A percentile compares a stretch with the other conserved stretches of the same genome.
phyloP scores from a whole-genome alignment of 2,113 vertebrate species.

The Maccullochella peelii region DNA sequence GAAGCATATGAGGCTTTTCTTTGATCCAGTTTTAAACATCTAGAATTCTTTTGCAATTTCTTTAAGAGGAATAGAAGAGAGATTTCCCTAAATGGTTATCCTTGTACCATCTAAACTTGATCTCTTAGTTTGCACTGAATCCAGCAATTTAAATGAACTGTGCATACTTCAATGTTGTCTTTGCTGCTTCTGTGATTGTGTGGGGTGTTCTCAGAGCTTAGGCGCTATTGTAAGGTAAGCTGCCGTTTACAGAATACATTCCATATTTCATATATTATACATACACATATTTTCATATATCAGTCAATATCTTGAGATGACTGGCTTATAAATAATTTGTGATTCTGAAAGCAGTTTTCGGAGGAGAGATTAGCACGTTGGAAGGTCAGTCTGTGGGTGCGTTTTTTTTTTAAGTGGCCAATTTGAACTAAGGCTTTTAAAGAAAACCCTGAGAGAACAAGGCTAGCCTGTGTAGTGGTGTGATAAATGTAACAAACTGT shows the following conservation, averaged over 20 bases:
- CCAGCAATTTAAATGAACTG: constrained; percentile 36
- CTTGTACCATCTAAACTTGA: constrained; percentile 24
- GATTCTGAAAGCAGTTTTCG: constrained; percentile 14
- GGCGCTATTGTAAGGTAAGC: constrained; percentile 1
- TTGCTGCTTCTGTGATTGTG: constrained; percentile 17
- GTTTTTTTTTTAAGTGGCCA: constrained; percentile 14
- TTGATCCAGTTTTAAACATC: constrained; percentile 69
- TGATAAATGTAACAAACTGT: neutral
- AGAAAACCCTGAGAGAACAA: constrained; percentile 11
- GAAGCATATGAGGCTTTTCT: constrained; percentile 26
- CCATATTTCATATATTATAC: constrained; percentile 21
- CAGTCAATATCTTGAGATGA: constrained; percentile 26
- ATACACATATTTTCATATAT: neutral
- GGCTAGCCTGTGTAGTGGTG: neutral
- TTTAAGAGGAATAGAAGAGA: constrained; percentile 24
- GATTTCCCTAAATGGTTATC: constrained; percentile 17
- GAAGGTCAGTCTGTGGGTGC: constrained; percentile 33
- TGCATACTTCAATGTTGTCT: constrained; percentile 31
- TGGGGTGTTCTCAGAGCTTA: constrained; percentile 10
- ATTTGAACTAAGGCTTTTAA: constrained; percentile 12
- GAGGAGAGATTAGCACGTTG: neutral
- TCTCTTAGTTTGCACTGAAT: constrained; percentile 15
- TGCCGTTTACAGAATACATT: constrained; percentile 2
- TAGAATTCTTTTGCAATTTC: constrained; percentile 44
- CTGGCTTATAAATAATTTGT: constrained; percentile 42